Base-by-base conservation (phyloP, 1,140 invertebrate species). In the Zaprionus inermis region DNA sequence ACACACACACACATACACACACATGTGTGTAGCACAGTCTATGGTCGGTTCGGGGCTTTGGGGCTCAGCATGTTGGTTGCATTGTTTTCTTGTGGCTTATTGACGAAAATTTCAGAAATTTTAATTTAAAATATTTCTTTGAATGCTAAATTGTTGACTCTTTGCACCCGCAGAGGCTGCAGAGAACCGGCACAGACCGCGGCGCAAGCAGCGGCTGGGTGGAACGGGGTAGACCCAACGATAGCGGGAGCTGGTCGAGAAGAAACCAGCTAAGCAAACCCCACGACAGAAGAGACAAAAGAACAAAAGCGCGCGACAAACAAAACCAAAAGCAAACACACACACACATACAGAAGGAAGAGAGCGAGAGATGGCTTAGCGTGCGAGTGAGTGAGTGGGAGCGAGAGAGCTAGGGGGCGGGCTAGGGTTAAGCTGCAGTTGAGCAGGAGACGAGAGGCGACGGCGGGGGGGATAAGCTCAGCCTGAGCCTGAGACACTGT, bases 121-220 rank as follows among this genome's bases (percentile, higher is more conserved):
- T 91, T 91, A 91, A 91, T 91, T 91, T 91, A 91, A 91, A 90
- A 91, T 91, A 91, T 91, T 91, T 91, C 76, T 91, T 91, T 89
- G 91, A 88, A 91, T 91, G 90, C 86, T 91, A 90, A 91, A 91
- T 90, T 91, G 89, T 91, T 89, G 83, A 84, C 80, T 89, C 80
- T 80, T 83, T 84, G 80, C 84, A 89, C 80, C 74, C 72, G 82
- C 72, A 78, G 67, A 78, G 67, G 51, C 75, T 49, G 55, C 49
- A 16, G 11, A 18, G 16, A 16, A 18, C 16, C 44, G 16, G n/a
- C 44, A n/a, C 12, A 28, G n/a, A n/a, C 36, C 49, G n/a, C n/a
- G n/a, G n/a, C n/a, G n/a, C n/a, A n/a, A n/a, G n/a, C n/a, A n/a
- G n/a, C n/a, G n/a, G n/a, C n/a, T n/a, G n/a, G n/a, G n/a, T n/a